A percentile compares a stretch with the other conserved stretches of the same genome.
Evolutionary conservation across 2,797 vertebrate genomes (phyloP).

Genomic region (Bradypodion pumilum): DNA sequence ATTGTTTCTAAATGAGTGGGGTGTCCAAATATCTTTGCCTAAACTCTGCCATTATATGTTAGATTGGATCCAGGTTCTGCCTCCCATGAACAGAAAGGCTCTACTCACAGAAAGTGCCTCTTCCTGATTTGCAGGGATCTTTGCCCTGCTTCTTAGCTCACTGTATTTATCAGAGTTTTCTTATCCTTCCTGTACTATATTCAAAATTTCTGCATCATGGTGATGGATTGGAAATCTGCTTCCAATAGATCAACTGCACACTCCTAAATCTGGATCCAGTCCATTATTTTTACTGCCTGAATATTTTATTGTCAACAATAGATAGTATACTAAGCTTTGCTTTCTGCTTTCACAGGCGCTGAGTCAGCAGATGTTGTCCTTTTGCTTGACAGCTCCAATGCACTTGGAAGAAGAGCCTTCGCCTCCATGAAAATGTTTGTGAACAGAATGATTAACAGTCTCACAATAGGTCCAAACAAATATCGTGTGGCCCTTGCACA

Average conservation of each 20-base stretch:
- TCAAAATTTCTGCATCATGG: background rate
- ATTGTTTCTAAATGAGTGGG: background rate
- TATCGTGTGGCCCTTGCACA: slow-evolving; percentile 64
- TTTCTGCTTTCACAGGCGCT: background rate
- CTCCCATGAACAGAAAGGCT: background rate
- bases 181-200: background rate
- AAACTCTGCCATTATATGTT: background rate
- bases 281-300: background rate
- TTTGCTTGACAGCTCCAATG: slow-evolving; percentile 55
- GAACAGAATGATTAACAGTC: slow-evolving; percentile 29
- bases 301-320: background rate
- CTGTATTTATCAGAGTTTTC: background rate
- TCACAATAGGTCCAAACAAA: slow-evolving; percentile 47
- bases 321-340: background rate
- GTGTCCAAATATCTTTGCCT: background rate
- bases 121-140: background rate
- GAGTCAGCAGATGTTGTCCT: slow-evolving; percentile 57
- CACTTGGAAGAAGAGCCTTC: slow-evolving; percentile 41
- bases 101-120: background rate
- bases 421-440: slow-evolving; percentile 37
- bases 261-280: background rate
- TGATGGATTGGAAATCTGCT: background rate
- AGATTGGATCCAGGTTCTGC: background rate
- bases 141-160: background rate
- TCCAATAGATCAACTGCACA: no score